Base-by-base conservation (phyloP, 2,888 invertebrate genomes). In the Lepeophtheirus nordmannii region DNA sequence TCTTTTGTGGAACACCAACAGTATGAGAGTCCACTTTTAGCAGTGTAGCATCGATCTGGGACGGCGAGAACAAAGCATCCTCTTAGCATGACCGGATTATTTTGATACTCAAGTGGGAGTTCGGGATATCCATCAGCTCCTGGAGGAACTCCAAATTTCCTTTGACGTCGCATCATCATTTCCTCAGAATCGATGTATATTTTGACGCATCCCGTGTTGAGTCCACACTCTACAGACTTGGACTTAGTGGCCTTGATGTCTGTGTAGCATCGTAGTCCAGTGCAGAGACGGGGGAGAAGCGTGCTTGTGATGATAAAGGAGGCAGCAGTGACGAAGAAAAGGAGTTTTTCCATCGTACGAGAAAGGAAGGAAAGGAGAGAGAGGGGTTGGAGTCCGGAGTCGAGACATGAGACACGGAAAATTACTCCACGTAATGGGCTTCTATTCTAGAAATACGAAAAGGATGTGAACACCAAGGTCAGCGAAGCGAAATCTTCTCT, bases 121-220 rank as follows among this genome's bases (percentile, higher is more conserved):
- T 40, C 53, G 1, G 53, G 53, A 17, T 46, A 46, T 46, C 53
- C 53, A 17, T 46, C 53, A 17, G 53, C 53, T 17, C 63, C 63
- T n/a, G 22, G 30, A 14, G 37, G 37, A 23, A 46, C 41, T 14
- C 63, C 63, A 22, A 30, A 63, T n/a, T 41, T 38, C n/a, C 30
- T 22, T 37, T 63, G 63, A n/a, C 56, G 22, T 53, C 56, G 20
- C 53, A 63, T 46, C 53, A 63, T 46, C 63, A 63, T 63, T 53
- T 63, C 63, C 23, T 63, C 63, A 23, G 66, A 20, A 22, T 66
- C 58, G 14, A 58, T 66, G 66, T 66, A 66, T 30, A 66, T 66
- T 40, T 66, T 66, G 46, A 66, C 46, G 37, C 66, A 66, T 10
- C 66, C 66, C 46, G 66, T 66, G 46, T 60, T 66, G 20, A 66